These are phyloP conservation scores for Aleadryas rufinucha DNA, from an alignment of 2,113 vertebrate species.

Conservation along the genomic window DNA sequence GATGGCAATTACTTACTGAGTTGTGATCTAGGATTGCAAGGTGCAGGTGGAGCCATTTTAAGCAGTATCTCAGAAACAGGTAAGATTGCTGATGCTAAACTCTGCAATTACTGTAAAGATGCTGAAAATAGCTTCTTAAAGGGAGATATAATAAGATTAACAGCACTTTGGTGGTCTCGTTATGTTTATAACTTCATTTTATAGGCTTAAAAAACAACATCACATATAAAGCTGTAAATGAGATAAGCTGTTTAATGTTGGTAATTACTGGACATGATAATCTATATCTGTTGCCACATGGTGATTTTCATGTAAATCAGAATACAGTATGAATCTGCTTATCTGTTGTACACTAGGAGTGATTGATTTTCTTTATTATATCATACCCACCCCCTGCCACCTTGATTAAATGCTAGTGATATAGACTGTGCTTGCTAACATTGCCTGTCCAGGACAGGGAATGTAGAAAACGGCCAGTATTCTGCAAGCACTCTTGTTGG, in stretches of 20 bases:
- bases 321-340: not conserved
- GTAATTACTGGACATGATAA: slow-evolving; percentile 35
- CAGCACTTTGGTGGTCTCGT: not conserved
- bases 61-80: not conserved
- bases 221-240: slow-evolving; percentile 49
- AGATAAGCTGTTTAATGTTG: slow-evolving; percentile 38
- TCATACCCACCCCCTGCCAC: not conserved
- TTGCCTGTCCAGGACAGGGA: not conserved
- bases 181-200: slow-evolving; percentile 53
- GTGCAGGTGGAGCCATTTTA: not conserved
- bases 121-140: slow-evolving; percentile 21
- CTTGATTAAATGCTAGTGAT: not conserved
- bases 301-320: slow-evolving; percentile 29
- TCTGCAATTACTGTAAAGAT: slow-evolving; percentile 7
- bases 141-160: slow-evolving; percentile 9
- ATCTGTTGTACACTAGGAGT: not conserved
- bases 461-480: not conserved
- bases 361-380: not conserved
- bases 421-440: not conserved
- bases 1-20: not conserved
- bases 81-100: not conserved
- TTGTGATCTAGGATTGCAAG: not conserved
- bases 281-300: slow-evolving; percentile 18
- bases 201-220: slow-evolving; percentile 36
- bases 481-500: not conserved